These are phyloP conservation scores for Morone saxatilis DNA, from an alignment of 2,113 vertebrate species.

Conservation along the genomic window DNA sequence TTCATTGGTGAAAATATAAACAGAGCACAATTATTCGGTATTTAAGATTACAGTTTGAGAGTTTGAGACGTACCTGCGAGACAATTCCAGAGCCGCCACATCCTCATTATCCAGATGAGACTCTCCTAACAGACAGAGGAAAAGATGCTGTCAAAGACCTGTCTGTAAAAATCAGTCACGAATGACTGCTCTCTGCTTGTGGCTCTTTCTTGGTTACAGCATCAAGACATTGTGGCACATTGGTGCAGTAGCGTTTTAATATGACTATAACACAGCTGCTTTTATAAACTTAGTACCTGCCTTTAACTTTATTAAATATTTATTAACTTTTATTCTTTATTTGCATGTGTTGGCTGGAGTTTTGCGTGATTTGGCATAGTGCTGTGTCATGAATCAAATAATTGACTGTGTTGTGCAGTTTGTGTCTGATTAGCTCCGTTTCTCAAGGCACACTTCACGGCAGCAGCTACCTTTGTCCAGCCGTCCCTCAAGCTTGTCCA, in stretches of 20 bases:
- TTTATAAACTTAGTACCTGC: neutral
- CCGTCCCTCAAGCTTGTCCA: constrained; percentile 87
- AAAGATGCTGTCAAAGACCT: constrained; percentile 51
- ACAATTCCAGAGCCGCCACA: constrained; percentile 77
- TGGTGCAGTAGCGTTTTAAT: neutral
- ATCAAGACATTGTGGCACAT: neutral
- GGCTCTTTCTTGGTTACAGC: too few relatives aligned
- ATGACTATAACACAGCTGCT: neutral
- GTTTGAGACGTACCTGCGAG: constrained; percentile 84
- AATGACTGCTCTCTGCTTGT: constrained; percentile 20
- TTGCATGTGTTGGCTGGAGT: neutral
- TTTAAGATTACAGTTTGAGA: neutral
- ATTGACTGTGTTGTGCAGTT: constrained; percentile 10
- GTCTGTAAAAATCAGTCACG: constrained; percentile 39
- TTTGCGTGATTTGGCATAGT: neutral
- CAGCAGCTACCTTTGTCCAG: constrained; percentile 84
- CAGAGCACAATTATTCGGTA: too few relatives aligned
- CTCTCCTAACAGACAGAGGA: constrained; percentile 83
- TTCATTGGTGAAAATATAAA: too few relatives aligned
- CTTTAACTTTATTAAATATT: neutral
- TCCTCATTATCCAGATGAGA: constrained; percentile 79
- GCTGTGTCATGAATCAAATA: neutral
- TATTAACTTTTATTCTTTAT: neutral
- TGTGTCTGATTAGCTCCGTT: constrained; percentile 23
- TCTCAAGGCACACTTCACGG: neutral